Evolutionary conservation across 2,797 vertebrate genomes (phyloP).

Genomic region (Epinephelus malabaricus): DNA sequence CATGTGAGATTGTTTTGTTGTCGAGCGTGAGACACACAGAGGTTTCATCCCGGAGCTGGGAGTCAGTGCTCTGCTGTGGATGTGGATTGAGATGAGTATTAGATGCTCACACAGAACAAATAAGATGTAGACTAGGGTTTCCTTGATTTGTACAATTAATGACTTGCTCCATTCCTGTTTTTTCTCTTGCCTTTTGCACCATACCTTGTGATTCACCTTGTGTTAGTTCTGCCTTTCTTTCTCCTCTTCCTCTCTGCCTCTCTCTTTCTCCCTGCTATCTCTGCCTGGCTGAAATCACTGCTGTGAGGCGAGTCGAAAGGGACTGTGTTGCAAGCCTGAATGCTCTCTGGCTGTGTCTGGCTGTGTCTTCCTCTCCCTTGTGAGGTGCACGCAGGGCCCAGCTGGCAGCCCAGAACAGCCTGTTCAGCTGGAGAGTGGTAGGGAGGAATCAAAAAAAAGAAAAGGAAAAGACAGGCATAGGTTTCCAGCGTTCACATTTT

Average conservation of each 20-base stretch:
- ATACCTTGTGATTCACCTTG: constrained; percentile 28
- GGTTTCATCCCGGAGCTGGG: constrained; percentile 19
- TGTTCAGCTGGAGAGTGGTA: constrained; percentile 63
- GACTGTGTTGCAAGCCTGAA: constrained; percentile 68
- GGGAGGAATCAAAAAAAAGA: not conserved
- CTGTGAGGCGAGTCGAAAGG: constrained; percentile 57
- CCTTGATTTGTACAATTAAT: constrained; percentile 15
- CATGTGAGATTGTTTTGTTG: constrained; percentile 46
- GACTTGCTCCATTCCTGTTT: not conserved
- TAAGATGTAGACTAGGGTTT: constrained; percentile 47
- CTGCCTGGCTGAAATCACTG: constrained; percentile 57
- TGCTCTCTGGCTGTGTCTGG: constrained; percentile 66
- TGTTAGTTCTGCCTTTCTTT: constrained; percentile 12
- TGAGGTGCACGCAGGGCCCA: constrained; percentile 72
- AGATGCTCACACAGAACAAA: constrained; percentile 10
- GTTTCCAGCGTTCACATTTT: constrained; percentile 31
- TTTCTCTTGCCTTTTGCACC: not conserved
- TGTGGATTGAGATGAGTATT: constrained; percentile 39
- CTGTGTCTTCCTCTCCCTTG: constrained; percentile 67
- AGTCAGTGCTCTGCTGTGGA: constrained; percentile 21
- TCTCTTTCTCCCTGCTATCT: constrained; percentile 31
- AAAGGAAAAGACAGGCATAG: not conserved
- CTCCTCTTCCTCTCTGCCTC: constrained; percentile 12
- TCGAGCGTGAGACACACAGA: constrained; percentile 18
- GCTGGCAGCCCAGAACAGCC: constrained; percentile 76